phyloP scores from a whole-genome alignment of 2,797 vertebrate genomes.

The Ceyx erithaca region DNA sequence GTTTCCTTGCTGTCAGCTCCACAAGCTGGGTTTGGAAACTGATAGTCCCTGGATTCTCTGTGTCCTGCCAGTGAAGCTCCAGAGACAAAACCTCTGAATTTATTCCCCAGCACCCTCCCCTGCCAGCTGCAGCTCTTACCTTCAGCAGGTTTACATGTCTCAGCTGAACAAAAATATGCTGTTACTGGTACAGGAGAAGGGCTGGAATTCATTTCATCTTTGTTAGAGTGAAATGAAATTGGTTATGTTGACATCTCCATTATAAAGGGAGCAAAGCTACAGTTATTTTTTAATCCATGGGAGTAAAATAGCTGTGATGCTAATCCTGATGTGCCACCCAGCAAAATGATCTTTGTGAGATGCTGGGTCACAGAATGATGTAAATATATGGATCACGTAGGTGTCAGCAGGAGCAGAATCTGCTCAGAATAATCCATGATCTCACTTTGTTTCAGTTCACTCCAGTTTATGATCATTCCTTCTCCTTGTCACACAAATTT shows the following conservation, averaged over 20 bases:
- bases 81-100: neutral
- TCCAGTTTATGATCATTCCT: neutral
- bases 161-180: slow-evolving; percentile 49
- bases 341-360: neutral
- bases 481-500: neutral
- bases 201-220: slow-evolving; percentile 35
- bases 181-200: neutral
- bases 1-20: slow-evolving; percentile 15
- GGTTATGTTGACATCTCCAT: slow-evolving; percentile 28
- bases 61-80: slow-evolving; percentile 5
- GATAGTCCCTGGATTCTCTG: neutral
- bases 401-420: neutral
- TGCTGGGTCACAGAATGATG: neutral
- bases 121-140: neutral
- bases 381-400: neutral
- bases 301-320: neutral
- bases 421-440: neutral
- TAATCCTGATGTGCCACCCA: neutral
- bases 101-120: neutral
- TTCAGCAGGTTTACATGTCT: slow-evolving; percentile 50
- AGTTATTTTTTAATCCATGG: neutral
- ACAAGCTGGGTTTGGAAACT: slow-evolving; percentile 28
- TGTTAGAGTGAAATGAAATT: slow-evolving; percentile 44
- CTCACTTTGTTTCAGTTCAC: neutral
- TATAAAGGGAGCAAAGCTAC: slow-evolving; percentile 3